Evolutionary conservation across 2,888 invertebrate species (phyloP), one percentile per base, ranked within the genome.

Genomic region (Tetragonisca angustula): DNA sequence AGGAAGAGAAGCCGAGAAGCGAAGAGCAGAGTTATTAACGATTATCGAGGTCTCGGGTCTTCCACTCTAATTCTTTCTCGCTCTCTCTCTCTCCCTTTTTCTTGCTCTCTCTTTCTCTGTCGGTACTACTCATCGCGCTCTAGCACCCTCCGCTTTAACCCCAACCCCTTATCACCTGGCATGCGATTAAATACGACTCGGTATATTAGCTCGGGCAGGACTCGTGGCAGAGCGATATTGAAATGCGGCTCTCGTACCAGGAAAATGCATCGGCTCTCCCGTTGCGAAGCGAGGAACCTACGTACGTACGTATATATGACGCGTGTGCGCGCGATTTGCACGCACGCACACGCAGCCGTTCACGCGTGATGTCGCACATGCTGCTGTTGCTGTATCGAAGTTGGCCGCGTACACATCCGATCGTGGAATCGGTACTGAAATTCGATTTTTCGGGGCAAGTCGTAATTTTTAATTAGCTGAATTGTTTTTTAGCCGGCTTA

Each of bases 21-120:
- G 61, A 64, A 74, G 54, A 56, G 77, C 61, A 56, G 77, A 64
- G 88, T 91, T 91, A 90, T 91, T 92, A 91, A 91, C 89, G 91
- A 90, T 92, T 91, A 91, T 90, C 91, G 91, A 86, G 81, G 88
- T 88, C 87, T 72, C 69, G 76, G 74, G 82, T 76, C 85, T 83
- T 87, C 76, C 82, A 65, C 67, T 83, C 50, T 67, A 76, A 61
- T 61, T 59, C 24, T 24, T 32, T 43, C 17, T 62, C 27, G 32
- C 32, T 19, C 19, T 11, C 62, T 32, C 19, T 21, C 32, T 32
- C 4, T 0, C 11, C 17, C 19, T 24, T n/a, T 11, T 61, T 17
- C 72, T 52, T 56, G 64, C 50, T 24, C 52, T 24, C 43, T 43
- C 9, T 43, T 43, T 43, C 43, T 43, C 43, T 11, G 9, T 43